A percentile compares a stretch with the other conserved stretches of the same genome.
Conservation (phyloP, 2,888 invertebrate species). For the Cecidostiba fungosa region DNA sequence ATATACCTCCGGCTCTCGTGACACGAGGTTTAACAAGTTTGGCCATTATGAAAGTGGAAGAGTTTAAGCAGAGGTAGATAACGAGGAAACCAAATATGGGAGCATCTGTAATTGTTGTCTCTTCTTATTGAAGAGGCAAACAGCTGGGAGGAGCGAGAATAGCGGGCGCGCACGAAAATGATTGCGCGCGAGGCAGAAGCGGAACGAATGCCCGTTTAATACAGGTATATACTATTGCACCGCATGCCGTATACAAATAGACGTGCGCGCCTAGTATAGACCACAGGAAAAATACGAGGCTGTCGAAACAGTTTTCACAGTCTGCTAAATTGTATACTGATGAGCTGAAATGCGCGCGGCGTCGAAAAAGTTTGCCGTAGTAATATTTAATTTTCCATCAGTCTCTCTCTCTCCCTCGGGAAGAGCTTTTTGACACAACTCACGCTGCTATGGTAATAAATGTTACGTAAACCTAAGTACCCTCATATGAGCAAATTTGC, state of each 20-base stretch:
- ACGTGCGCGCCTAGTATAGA: not conserved
- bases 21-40: not conserved
- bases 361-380: conserved; percentile 1
- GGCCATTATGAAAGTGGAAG: conserved; percentile 25
- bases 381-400: not conserved
- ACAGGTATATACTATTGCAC: not conserved
- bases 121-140: conserved; percentile 28
- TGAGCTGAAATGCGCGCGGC: not conserved
- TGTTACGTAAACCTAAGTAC: not conserved
- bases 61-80: conserved; percentile 7
- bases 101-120: conserved; percentile 31
- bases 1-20: too few relatives aligned
- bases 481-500: not conserved
- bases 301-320: conserved; percentile 15
- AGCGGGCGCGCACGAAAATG: conserved; percentile 8
- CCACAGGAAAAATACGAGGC: not conserved
- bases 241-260: not conserved
- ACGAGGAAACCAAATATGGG: conserved; percentile 16
- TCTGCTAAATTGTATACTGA: conserved; percentile 9
- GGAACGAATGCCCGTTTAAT: not conserved
- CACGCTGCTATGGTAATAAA: not conserved
- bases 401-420: not conserved
- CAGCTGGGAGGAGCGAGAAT: not conserved
- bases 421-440: conserved; percentile 7
- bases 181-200: conserved; percentile 17